Conservation (phyloP, 2,797 vertebrate species). For the Ficedula albicollis region DNA sequence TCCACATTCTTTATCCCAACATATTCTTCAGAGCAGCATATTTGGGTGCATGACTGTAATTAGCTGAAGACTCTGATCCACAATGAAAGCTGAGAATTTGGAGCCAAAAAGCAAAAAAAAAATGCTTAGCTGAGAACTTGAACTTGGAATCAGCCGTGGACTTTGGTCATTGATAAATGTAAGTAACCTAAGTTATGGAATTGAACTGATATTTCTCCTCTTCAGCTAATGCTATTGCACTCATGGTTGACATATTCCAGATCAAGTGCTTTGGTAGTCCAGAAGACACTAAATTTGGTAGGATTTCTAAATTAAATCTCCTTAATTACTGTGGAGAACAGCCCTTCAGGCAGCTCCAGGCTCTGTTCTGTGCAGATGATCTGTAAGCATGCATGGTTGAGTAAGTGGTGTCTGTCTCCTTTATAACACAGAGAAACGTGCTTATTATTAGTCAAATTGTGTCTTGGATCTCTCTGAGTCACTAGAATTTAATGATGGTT, state of each 20-base stretch:
- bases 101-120: not conserved
- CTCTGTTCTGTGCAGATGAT: not conserved
- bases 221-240: not conserved
- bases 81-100: not conserved
- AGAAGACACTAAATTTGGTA: not conserved
- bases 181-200: not conserved
- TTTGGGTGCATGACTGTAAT: not conserved
- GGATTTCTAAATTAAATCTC: not conserved
- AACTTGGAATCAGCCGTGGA: not conserved
- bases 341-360: not conserved
- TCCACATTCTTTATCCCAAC: fast-evolving
- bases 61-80: not conserved
- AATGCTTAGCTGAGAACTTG: not conserved
- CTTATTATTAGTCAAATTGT: not conserved
- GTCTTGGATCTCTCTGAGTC: not conserved
- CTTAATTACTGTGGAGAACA: not conserved
- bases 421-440: not conserved
- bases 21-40: not conserved
- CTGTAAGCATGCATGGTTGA: not conserved
- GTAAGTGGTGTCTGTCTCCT: not conserved
- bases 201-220: not conserved
- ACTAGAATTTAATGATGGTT: not conserved
- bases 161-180: not conserved
- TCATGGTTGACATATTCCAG: not conserved
- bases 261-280: not conserved